Conservation (phyloP, 2,888 invertebrate genomes). For the Platycnemis pennipes region DNA sequence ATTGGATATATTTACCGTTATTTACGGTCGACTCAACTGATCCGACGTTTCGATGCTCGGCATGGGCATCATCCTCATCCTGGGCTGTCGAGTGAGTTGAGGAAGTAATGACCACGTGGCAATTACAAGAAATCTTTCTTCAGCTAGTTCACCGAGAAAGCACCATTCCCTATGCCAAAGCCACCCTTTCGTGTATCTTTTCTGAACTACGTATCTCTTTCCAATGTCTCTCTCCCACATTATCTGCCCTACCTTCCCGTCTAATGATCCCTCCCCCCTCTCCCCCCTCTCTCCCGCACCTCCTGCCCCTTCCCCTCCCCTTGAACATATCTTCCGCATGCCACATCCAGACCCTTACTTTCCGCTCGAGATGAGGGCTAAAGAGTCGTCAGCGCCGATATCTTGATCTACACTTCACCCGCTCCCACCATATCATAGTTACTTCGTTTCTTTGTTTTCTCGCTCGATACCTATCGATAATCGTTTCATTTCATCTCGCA, state of each 20-base stretch:
- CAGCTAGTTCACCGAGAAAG: too few species aligned
- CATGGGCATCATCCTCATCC: too few species aligned
- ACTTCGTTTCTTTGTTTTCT: slow-evolving; percentile 53
- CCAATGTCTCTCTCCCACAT: too few species aligned
- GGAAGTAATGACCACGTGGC: too few species aligned
- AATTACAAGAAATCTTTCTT: too few species aligned
- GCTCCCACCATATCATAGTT: slow-evolving; percentile 42
- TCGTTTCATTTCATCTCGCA: slow-evolving; percentile 23
- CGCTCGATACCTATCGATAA: slow-evolving; percentile 27
- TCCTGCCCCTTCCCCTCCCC: background rate
- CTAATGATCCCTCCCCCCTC: background rate
- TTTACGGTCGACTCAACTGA: too few species aligned
- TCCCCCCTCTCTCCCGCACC: background rate
- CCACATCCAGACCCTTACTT: background rate
- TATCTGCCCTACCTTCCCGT: background rate
- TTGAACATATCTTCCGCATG: background rate
- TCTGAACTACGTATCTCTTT: background rate
- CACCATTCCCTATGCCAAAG: too few species aligned
- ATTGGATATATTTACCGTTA: too few species aligned
- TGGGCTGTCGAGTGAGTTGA: too few species aligned
- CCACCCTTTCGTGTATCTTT: background rate
- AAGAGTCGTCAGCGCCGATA: slow-evolving; percentile 44
- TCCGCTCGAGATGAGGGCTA: background rate
- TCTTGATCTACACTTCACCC: slow-evolving; percentile 35
- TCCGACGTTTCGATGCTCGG: too few species aligned